Evolutionary conservation across 64 coral and sea anemone species (phyloP), one percentile per base, ranked within the genome.

Genomic region (Stichodactyla helianthus): DNA sequence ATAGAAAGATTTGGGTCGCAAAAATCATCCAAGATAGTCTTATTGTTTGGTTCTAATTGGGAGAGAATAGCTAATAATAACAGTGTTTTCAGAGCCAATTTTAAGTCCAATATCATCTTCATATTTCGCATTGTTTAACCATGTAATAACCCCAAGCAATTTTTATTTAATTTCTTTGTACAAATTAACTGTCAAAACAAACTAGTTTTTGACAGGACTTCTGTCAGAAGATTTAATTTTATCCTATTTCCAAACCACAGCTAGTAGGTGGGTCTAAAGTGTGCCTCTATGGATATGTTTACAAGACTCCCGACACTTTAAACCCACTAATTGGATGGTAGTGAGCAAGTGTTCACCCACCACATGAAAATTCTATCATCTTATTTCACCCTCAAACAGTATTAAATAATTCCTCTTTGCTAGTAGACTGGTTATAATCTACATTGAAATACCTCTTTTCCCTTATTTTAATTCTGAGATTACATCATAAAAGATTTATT

Each of bases 401-500:
- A 74, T 12, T 74, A 14, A 31, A 28, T 74, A 74, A 31, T 11
- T 10, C 68, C 19, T 65, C 62, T n/a, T 65, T n/a, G 18, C 7
- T 22, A n/a, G 10, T 74, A 74, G 25, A 27, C 25, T 27, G 12
- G 25, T 12, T 3, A 11, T 13, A 7, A 71, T 26, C 9, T 0
- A 74, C 10, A 74, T 13, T 74, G 7, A 13, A 23, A 31, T 74
- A 26, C 4, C 25, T 31, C 10, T 31, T 74, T 70, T 70, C n/a
- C 19, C 19, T 70, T 12, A 8, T 6, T 13, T 65, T 65, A 74
- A 31, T 31, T 74, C 12, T 23, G 23, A 68, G 8, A 27, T 13
- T 10, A 74, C 7, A 74, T 74, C 4, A 81, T 81, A 54, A 81
- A 81, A 52, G 13, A 81, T 81, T 81, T n/a, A 81, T 81, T 19